Base-by-base conservation (phyloP, 1,140 invertebrate genomes). In the Limonius californicus region DNA sequence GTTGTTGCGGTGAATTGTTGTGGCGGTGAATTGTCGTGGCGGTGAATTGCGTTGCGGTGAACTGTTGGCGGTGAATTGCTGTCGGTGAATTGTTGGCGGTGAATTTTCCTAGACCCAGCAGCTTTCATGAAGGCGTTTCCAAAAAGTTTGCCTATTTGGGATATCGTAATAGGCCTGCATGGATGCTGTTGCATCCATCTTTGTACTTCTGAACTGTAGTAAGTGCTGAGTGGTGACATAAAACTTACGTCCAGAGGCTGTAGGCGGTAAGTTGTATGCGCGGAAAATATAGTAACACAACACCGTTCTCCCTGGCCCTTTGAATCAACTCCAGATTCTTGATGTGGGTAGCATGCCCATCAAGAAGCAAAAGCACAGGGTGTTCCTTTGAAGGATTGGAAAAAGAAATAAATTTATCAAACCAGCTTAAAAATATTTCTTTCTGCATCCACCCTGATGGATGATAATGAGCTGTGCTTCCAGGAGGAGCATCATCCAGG, bases 201-300 rank as follows among this genome's bases (percentile, higher is more conserved):
- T n/a, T 64, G 63, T 19, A 57, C n/a, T 14, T 43, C 55, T 35
- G 53, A 21, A 9, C 11, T 15, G 53, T 59, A 59, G 30, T 70
- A 69, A 16, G 61, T 47, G 16, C 61, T 69, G 9, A 68, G 62
- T 42, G 72, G 70, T 19, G 50, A 47, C 66, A 73, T 74, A 54
- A 77, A 66, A n/a, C 57, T 35, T 7, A 72, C 65, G 64, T 78
- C 75, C 8, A 77, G 57, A n/a, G 76, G 76, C 57, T 78, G 75
- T 15, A 79, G 69, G 39, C n/a, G n/a, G n/a, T n/a, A n/a, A n/a
- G n/a, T n/a, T n/a, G n/a, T n/a, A n/a, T n/a, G n/a, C n/a, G n/a
- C n/a, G 76, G 72, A 19, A 77, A 66, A 47, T 47, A 74, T 18
- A 74, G 20, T 12, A 77, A 53, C 16, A 69, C 47, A 12, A 71